phyloP scores from a whole-genome alignment of 2,113 vertebrate genomes.

The Peromyscus californicus region DNA sequence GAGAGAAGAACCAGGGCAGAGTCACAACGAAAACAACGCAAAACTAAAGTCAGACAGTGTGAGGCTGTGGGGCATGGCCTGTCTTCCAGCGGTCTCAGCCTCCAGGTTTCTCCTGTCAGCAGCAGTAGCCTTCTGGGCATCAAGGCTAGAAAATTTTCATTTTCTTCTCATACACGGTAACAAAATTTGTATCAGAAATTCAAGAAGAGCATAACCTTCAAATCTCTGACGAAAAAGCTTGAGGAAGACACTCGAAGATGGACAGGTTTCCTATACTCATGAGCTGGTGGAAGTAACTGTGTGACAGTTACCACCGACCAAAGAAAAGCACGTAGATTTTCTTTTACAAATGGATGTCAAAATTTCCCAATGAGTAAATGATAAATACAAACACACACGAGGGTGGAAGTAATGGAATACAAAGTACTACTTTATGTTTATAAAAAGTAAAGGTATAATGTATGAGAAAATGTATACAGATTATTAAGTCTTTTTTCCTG shows the following conservation, averaged over 20 bases:
- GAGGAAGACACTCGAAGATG: neutral
- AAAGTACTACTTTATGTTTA: neutral
- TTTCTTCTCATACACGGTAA: neutral
- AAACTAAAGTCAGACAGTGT: neutral
- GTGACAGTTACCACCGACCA: neutral
- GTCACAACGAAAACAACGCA: neutral
- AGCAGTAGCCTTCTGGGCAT: neutral
- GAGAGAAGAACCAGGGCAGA: neutral
- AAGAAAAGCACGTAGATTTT: neutral
- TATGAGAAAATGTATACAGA: neutral
- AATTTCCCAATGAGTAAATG: neutral
- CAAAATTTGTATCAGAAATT: neutral
- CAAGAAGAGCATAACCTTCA: neutral
- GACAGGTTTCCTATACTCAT: neutral
- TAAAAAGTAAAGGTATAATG: constrained; percentile 5
- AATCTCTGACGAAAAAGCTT: neutral
- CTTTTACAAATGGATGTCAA: neutral
- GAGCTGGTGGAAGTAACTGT: neutral
- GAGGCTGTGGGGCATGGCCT: neutral
- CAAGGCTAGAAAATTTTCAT: neutral
- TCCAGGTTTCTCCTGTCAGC: neutral
- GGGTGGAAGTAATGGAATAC: neutral
- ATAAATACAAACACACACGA: neutral
- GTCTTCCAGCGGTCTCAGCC: neutral
- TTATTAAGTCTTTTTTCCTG: neutral